These are phyloP conservation scores for Atethmia centrago DNA, from an alignment of 2,888 invertebrate genomes.

Conservation along the genomic window DNA sequence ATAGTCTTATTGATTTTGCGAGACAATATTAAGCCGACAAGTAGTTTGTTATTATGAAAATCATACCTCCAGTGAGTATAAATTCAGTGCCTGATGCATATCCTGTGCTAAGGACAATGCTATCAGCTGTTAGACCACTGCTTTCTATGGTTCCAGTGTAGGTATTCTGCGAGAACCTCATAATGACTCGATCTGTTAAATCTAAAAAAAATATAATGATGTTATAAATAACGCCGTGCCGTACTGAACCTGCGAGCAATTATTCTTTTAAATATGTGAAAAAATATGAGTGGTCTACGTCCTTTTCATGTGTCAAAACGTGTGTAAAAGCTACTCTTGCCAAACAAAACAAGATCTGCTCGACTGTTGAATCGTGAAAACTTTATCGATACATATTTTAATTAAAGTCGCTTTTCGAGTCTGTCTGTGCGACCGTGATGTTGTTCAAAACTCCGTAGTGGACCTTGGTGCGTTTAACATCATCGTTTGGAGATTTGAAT, in stretches of 20 bases:
- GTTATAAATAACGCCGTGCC: not conserved
- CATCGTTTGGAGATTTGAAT: not conserved
- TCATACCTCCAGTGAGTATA: slow-evolving; percentile 74
- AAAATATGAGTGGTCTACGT: not conserved
- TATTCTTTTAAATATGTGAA: too few species aligned
- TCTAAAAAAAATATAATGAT: slow-evolving; percentile 10
- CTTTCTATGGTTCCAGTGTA: slow-evolving; percentile 75
- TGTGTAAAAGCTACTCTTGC: not conserved
- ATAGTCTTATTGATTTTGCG: not conserved
- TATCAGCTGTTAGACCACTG: slow-evolving; percentile 67
- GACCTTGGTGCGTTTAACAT: too few species aligned
- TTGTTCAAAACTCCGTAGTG: not conserved
- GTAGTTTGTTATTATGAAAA: slow-evolving; percentile 1
- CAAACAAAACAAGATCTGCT: not conserved
- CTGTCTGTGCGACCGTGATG: too few species aligned
- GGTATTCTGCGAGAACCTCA: slow-evolving; percentile 76
- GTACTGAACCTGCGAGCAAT: not conserved
- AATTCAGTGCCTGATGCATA: slow-evolving; percentile 72
- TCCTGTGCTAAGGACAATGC: slow-evolving; percentile 74
- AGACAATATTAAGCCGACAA: not conserved
- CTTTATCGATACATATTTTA: not conserved
- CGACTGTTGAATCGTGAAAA: not conserved
- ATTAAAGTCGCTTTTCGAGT: too few species aligned
- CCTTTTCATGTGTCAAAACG: not conserved
- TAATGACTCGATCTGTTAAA: slow-evolving; percentile 50